A percentile compares a stretch with the other conserved stretches of the same genome.
phyloP scores from a whole-genome alignment of 2,113 vertebrate genomes.

The Oreotrochilus melanogaster region DNA sequence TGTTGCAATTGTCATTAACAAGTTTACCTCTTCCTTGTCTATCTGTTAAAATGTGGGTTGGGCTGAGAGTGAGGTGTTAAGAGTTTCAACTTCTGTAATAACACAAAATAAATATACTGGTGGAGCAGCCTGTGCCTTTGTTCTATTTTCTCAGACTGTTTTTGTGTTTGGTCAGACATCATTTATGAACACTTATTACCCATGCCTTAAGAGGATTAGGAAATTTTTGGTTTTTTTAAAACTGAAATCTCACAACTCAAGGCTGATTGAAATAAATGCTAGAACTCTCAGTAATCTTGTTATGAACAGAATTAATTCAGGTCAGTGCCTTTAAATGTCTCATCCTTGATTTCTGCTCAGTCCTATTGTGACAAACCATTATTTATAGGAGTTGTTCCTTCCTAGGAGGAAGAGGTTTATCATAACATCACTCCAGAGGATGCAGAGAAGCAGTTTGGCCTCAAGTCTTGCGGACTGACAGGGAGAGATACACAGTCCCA shows the following conservation, averaged over 20 bases:
- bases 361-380: not conserved
- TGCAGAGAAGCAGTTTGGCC: not conserved
- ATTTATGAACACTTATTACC: not conserved
- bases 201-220: not conserved
- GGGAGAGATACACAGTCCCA: not conserved
- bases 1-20: not conserved
- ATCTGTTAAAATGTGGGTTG: not conserved
- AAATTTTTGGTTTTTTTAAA: not conserved
- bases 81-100: not conserved
- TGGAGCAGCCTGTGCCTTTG: not conserved
- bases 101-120: not conserved
- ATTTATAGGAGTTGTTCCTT: not conserved
- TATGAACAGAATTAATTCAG: constrained; percentile 2
- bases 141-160: not conserved
- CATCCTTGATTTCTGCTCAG: not conserved
- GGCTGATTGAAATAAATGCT: not conserved
- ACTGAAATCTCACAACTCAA: not conserved
- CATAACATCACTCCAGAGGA: not conserved
- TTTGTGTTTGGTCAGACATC: not conserved
- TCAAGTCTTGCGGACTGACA: not conserved
- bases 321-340: not conserved
- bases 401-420: not conserved
- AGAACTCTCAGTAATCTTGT: not conserved
- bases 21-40: not conserved
- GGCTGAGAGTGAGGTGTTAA: not conserved